phyloP scores from a whole-genome alignment of 2,113 vertebrate species.

The Acinonyx jubatus region DNA sequence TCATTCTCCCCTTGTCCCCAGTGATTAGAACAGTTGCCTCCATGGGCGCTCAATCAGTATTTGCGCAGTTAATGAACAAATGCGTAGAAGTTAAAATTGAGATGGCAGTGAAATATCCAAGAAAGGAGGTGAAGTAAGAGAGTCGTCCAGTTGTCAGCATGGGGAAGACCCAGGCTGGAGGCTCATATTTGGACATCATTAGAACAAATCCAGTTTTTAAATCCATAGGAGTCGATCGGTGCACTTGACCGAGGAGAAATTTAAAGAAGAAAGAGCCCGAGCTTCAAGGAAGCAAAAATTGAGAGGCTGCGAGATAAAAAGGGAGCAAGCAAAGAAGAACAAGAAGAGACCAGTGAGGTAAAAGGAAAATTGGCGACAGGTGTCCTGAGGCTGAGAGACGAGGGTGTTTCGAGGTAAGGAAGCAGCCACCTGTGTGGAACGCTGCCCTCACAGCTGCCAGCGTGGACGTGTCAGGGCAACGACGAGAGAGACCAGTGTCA shows the following conservation, averaged over 20 bases:
- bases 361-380: not conserved
- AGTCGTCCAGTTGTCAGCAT: not conserved
- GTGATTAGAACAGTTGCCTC: not conserved
- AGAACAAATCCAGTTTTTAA: not conserved
- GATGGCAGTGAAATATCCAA: not conserved
- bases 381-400: not conserved
- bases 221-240: not conserved
- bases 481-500: not conserved
- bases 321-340: not conserved
- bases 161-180: not conserved
- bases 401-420: not conserved
- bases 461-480: not conserved
- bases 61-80: not conserved
- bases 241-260: not conserved
- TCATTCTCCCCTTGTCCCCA: not conserved
- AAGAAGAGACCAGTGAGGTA: not conserved
- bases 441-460: not conserved
- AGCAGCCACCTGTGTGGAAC: accelerated
- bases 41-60: not conserved
- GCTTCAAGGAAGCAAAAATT: not conserved
- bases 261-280: not conserved
- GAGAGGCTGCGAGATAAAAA: not conserved
- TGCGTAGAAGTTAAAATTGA: not conserved
- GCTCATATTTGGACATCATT: not conserved
- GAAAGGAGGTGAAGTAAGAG: not conserved